These are phyloP conservation scores for Ganaspis brasiliensis DNA, from an alignment of 2,888 invertebrate genomes.

Conservation along the genomic window DNA sequence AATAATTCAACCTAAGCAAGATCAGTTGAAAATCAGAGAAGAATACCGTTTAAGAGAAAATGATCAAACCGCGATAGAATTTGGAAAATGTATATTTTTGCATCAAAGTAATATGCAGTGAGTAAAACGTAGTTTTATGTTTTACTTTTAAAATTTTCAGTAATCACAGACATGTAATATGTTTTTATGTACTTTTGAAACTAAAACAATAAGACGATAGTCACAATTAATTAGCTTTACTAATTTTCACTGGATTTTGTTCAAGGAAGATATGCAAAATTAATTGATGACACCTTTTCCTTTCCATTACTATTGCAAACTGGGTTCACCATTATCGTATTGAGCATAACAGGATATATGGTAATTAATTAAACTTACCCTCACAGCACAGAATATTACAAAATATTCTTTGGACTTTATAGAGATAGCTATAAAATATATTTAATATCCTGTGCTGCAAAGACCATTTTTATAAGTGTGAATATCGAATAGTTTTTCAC, in stretches of 20 bases:
- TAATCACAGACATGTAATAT: too few relatives aligned
- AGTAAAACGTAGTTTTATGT: not conserved
- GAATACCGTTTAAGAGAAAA: not conserved
- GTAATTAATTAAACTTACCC: not conserved
- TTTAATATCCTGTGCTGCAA: too few relatives aligned
- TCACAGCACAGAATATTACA: too few relatives aligned
- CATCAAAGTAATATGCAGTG: not conserved
- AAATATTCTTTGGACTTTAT: too few relatives aligned
- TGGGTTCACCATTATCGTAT: not conserved
- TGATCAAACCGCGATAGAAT: not conserved
- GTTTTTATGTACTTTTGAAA: too few relatives aligned
- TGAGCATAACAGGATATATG: constrained; percentile 4
- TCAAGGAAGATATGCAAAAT: not conserved
- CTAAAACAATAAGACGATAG: too few relatives aligned
- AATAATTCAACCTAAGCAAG: not conserved
- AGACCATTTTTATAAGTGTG: too few relatives aligned
- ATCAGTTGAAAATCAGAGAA: not conserved
- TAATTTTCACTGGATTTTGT: not conserved
- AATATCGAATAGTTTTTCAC: too few relatives aligned
- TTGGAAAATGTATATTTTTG: not conserved
- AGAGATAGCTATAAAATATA: too few relatives aligned
- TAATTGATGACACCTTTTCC: not conserved
- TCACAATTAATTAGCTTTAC: too few relatives aligned
- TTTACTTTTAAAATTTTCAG: too few relatives aligned
- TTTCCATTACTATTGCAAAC: not conserved